phyloP scores from a whole-genome alignment of 2,113 vertebrate species.

The Menidia beryllina region DNA sequence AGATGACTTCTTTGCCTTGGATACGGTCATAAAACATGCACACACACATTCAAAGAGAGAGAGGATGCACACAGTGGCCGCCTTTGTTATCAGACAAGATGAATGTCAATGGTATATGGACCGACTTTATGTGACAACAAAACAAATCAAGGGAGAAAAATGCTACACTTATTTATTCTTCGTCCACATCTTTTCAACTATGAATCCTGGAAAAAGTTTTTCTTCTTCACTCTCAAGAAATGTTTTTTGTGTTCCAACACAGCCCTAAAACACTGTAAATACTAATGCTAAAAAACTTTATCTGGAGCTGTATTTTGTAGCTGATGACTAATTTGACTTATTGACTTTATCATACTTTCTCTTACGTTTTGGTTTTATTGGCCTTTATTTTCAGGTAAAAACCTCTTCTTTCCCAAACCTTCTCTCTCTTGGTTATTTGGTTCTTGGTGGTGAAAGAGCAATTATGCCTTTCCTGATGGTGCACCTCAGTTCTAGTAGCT shows the following conservation, averaged over 20 bases:
- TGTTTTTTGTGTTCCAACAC: not conserved
- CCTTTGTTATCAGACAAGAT: slow-evolving; percentile 59
- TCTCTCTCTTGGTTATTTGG: not conserved
- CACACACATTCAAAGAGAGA: slow-evolving; percentile 80
- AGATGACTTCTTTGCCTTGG: slow-evolving; percentile 88
- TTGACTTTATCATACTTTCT: not conserved
- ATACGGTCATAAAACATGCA: slow-evolving; percentile 91
- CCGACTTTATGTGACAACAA: slow-evolving; percentile 30
- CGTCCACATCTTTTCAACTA: not conserved
- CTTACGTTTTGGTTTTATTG: not conserved
- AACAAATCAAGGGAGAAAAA: not conserved
- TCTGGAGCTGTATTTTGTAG: too few relatives aligned
- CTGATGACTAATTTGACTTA: too few relatives aligned
- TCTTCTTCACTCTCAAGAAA: not conserved
- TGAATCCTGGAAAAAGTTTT: not conserved
- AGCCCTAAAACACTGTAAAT: too few relatives aligned
- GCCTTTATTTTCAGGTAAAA: not conserved
- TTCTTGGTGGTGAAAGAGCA: slow-evolving; percentile 7
- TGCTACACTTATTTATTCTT: not conserved
- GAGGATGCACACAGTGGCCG: slow-evolving; percentile 69
- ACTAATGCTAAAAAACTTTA: too few relatives aligned
- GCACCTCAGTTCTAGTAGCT: slow-evolving; percentile 56
- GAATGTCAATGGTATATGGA: slow-evolving; percentile 44
- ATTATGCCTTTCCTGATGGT: slow-evolving; percentile 24
- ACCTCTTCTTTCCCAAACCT: not conserved